Evolutionary conservation across 2,113 vertebrate genomes (phyloP).

Genomic region (Etia nguti): DNA sequence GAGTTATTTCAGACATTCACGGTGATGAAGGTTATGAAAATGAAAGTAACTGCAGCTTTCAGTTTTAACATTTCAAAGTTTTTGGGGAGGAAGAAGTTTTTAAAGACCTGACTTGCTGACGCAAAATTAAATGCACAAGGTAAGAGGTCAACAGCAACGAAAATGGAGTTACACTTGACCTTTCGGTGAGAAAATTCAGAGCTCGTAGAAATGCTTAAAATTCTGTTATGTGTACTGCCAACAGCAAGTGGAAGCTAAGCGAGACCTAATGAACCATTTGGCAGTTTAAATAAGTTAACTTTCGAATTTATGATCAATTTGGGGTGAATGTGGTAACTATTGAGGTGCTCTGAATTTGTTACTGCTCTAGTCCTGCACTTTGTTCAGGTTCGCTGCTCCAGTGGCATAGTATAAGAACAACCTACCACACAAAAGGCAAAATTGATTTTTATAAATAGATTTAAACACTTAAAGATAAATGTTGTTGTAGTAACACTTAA

Average conservation of each 20-base stretch:
- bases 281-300: background rate
- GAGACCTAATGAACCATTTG: background rate
- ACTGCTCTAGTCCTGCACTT: background rate
- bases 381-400: background rate
- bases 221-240: background rate
- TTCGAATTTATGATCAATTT: background rate
- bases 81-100: background rate
- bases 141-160: background rate
- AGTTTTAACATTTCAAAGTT: background rate
- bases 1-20: background rate
- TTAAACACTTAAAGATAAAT: background rate
- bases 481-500: background rate
- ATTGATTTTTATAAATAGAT: background rate
- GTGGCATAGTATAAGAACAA: background rate
- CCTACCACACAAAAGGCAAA: background rate
- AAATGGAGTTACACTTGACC: background rate
- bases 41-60: background rate
- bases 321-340: background rate
- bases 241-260: background rate
- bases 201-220: background rate
- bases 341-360: background rate
- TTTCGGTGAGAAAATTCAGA: background rate
- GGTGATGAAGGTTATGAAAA: background rate
- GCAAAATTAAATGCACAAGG: background rate
- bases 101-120: background rate